Evolutionary conservation across 2,113 vertebrate species (phyloP), one percentile per base, ranked within the genome.

Genomic region (Orientallactaga bullata): DNA sequence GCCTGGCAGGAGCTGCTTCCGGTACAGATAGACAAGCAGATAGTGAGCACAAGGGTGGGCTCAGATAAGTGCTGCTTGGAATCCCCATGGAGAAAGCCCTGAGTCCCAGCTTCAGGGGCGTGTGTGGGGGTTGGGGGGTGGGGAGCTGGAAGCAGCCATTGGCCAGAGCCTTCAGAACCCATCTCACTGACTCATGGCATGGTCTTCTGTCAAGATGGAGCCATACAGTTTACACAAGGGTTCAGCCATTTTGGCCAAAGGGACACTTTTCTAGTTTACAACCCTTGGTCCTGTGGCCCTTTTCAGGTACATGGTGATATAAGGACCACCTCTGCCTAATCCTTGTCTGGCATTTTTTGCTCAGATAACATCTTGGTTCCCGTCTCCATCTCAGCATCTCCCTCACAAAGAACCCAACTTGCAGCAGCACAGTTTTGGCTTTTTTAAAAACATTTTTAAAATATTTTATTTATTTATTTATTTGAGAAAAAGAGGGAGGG

Each of bases 291-390:
- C n/a, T 17, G 5, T 18, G 66, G 47, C 23, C 47, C 55, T 26
- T 24, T 2, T 0, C 15, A 7, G n/a, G 66, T 39, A 23, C 32
- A 18, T 55, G 47, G 51, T 10, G 15, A 17, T 26, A 23, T 58
- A n/a, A 24, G 7, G 11, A 32, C 77, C n/a, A 30, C 42, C 81
- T 69, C 42, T 3, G 13, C 12, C 18, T 8, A n/a, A 20, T 17
- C 66, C 23, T 20, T 32, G 0, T 1, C 47, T 37, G 16, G 0
- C 16, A 2, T 23, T n/a, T 18, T 35, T n/a, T 72, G 35, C 11
- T 17, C 24, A 58, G 7, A 7, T 24, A 55, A 28, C 24, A n/a
- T 32, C 24, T 42, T 16, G 15, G 21, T 85, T 58, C 15, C 32
- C 63, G 5, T 12, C 5, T 39, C 68, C n/a, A 55, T 35, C 51